Conservation (phyloP, 2,113 vertebrate species). For the Ramphastos sulfuratus region DNA sequence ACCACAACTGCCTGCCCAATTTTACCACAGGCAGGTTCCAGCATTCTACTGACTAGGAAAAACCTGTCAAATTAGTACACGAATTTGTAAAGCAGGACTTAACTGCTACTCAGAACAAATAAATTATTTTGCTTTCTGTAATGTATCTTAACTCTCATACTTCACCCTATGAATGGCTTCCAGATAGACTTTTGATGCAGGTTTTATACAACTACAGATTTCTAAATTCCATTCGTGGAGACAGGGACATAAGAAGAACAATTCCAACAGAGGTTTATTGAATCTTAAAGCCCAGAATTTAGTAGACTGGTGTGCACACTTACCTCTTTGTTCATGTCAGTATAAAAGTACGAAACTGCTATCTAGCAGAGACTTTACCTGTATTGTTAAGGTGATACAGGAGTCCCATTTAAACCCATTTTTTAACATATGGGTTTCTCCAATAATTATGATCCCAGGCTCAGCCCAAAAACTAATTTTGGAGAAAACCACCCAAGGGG, state of each 20-base stretch:
- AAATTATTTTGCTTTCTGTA: background rate
- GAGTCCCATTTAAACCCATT: background rate
- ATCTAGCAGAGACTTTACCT: background rate
- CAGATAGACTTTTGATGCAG: background rate
- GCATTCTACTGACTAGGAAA: background rate
- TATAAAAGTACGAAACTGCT: background rate
- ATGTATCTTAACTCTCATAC: background rate
- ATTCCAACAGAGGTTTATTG: background rate
- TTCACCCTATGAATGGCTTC: background rate
- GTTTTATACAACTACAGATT: background rate
- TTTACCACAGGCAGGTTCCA: background rate
- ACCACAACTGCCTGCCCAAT: background rate
- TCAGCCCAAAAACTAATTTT: background rate
- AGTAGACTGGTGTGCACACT: fast-evolving
- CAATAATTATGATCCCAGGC: background rate
- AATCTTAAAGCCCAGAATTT: background rate
- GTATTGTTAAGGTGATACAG: background rate
- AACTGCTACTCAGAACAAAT: background rate
- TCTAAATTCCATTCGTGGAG: background rate
- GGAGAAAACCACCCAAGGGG: background rate
- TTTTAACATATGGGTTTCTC: background rate
- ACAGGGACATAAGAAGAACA: background rate
- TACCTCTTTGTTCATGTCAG: background rate
- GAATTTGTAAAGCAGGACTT: background rate
- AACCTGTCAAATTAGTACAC: background rate